Evolutionary conservation across 2,113 vertebrate species (phyloP).

Genomic region (Telmatochromis sp.): DNA sequence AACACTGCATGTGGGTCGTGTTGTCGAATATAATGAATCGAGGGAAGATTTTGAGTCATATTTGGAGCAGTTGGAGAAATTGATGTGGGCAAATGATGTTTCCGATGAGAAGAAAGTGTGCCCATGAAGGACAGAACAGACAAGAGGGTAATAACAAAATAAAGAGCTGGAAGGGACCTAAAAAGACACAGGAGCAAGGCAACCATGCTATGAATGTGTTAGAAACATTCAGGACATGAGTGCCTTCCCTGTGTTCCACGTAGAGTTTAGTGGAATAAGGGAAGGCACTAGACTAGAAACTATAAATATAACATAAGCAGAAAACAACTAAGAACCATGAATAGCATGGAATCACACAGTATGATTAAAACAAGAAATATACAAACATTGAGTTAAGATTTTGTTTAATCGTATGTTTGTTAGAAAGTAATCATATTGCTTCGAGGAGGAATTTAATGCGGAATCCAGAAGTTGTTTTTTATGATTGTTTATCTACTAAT

Average conservation of each 20-base stretch:
- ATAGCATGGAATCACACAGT: fast-evolving
- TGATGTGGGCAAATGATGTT: neutral
- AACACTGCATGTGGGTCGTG: neutral
- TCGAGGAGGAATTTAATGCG: neutral
- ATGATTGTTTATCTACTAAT: neutral
- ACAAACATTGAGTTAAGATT: fast-evolving
- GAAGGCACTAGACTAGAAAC: neutral
- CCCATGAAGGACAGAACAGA: neutral
- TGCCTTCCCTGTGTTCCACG: neutral
- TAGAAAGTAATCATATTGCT: neutral
- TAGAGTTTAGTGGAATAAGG: fast-evolving
- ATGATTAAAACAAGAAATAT: neutral
- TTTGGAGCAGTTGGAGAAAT: neutral
- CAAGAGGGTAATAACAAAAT: neutral
- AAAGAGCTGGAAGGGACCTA: neutral
- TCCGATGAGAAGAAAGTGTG: neutral
- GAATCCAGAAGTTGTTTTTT: neutral
- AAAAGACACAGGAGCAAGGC: neutral
- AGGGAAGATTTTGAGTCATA: neutral
- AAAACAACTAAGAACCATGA: neutral
- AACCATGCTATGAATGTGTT: neutral
- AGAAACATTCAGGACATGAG: neutral
- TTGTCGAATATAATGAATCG: neutral
- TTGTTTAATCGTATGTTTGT: neutral
- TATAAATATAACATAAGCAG: neutral